Percentiles rank a stretch among this genome's conserved stretches.
These are phyloP conservation scores for Melanostoma mellinum DNA, from an alignment of 2,888 invertebrate species.

Conservation along the genomic window DNA sequence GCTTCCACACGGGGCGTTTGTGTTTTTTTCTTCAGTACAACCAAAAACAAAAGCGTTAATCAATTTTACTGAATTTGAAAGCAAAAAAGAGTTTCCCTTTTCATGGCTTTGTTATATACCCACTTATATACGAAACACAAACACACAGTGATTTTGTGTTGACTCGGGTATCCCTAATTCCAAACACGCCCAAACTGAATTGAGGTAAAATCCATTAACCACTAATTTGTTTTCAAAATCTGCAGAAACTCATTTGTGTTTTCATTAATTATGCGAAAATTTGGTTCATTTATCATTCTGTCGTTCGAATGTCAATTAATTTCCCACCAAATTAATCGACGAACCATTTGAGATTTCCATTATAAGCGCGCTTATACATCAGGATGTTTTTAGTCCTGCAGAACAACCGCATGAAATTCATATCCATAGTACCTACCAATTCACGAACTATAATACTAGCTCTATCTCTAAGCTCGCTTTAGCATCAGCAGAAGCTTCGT, in stretches of 20 bases:
- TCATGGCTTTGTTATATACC: not conserved
- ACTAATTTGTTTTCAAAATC: conserved; percentile 38
- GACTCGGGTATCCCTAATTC: conserved; percentile 9
- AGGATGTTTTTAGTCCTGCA: not conserved
- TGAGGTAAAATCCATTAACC: conserved; percentile 36
- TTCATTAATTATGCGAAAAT: conserved; percentile 44
- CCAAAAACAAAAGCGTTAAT: no score
- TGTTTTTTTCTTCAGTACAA: no score
- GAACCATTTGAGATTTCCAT: conserved; percentile 23
- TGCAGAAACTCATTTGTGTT: conserved; percentile 41
- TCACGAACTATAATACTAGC: not conserved
- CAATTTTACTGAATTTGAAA: no score
- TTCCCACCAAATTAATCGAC: conserved; percentile 42
- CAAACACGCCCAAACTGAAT: not conserved
- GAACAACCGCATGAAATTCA: not conserved
- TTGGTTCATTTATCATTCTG: conserved; percentile 42
- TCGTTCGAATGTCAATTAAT: conserved; percentile 38
- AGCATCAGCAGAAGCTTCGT: not conserved
- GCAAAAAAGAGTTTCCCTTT: no score
- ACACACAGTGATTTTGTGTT: conserved; percentile 3
- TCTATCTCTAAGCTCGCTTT: not conserved
- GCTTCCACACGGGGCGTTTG: no score
- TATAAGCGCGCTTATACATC: conserved; percentile 1
- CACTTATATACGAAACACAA: not conserved
- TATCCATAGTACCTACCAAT: not conserved